phyloP scores from a whole-genome alignment of 2,888 invertebrate genomes.

The Mesorhabditis belari region DNA sequence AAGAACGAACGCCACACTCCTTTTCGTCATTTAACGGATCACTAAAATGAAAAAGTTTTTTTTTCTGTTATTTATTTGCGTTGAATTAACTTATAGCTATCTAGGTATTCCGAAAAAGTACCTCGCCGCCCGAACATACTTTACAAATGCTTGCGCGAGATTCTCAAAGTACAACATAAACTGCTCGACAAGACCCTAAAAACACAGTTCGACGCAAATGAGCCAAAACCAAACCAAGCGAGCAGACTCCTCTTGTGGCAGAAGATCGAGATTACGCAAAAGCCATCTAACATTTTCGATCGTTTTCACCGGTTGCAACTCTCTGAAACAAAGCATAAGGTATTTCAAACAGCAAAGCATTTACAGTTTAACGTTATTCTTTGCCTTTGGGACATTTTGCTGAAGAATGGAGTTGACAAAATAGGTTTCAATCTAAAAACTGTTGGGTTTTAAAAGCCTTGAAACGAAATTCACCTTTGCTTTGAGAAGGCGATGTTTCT shows the following conservation, averaged over 20 bases:
- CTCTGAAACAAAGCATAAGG: constrained; percentile 15
- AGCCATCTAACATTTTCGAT: constrained; percentile 25
- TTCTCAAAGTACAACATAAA: constrained; percentile 40
- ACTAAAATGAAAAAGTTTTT: constrained; percentile 7
- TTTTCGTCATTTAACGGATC: constrained; percentile 24
- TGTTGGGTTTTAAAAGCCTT: neutral
- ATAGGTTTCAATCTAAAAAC: neutral
- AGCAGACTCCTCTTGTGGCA: constrained; percentile 27
- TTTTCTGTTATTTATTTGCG: neutral
- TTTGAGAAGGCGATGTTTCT: constrained; percentile 18
- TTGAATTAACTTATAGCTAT: neutral
- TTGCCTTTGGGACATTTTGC: neutral
- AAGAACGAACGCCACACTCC: constrained; percentile 18
- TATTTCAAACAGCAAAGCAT: neutral
- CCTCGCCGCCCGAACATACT: constrained; percentile 31
- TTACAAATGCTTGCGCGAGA: constrained; percentile 33
- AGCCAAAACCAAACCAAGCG: neutral
- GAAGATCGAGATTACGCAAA: constrained; percentile 26
- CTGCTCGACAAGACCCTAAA: constrained; percentile 38
- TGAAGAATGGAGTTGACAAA: neutral
- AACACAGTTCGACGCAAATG: neutral
- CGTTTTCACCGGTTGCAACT: constrained; percentile 17
- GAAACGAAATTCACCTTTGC: neutral
- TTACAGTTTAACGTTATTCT: neutral
- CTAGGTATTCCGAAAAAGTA: neutral